Base-by-base conservation (phyloP, 2,113 vertebrate species). In the Anthoscopus minutus region DNA sequence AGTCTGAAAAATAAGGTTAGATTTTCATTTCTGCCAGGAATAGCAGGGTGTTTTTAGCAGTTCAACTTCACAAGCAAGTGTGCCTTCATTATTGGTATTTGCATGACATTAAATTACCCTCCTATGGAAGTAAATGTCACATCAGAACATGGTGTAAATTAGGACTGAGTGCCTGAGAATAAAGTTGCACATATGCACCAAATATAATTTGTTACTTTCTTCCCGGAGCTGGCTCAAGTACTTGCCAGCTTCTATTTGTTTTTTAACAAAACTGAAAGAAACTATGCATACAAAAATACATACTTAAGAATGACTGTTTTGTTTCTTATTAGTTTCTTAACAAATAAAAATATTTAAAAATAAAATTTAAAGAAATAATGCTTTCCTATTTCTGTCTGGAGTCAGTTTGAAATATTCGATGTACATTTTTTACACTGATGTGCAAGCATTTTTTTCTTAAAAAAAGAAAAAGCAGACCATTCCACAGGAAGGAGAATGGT, bases 231-330 rank as follows among this genome's bases (percentile, higher is more conserved):
- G 74, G 33, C 72, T 86, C 28, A 57, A 60, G 13, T 14, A 33
- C 42, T 33, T 73, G 24, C 35, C 65, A 79, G 37, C 50, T 87
- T 73, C 2, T 38, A 38, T 69, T 51, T 61, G 21, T n/a, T 78
- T 78, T 61, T 57, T 71, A 83, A 78, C 37, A 13, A 35, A 91
- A 62, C 2, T 1, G 40, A 72, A 78, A 84, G 66, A 64, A 61
- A 76, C 15, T 57, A 40, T 17, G 56, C 33, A 25, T 95, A 96
- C 58, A 97, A 95, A 95, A 93, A 86, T 86, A 94, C 51, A 64
- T 61, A 91, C 61, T 74, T 67, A 71, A 84, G 57, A 83, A 78
- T 60, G 35, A 74, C 56, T 45, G 53, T 1, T 86, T 73, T 64
- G 53, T 62, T 92, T 92, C 81, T 42, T 76, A 20, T 57, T 72